Percentiles rank a stretch among this genome's conserved stretches.
phyloP scores from a whole-genome alignment of 2,888 invertebrate genomes.

The Nesidiocoris tenuis region DNA sequence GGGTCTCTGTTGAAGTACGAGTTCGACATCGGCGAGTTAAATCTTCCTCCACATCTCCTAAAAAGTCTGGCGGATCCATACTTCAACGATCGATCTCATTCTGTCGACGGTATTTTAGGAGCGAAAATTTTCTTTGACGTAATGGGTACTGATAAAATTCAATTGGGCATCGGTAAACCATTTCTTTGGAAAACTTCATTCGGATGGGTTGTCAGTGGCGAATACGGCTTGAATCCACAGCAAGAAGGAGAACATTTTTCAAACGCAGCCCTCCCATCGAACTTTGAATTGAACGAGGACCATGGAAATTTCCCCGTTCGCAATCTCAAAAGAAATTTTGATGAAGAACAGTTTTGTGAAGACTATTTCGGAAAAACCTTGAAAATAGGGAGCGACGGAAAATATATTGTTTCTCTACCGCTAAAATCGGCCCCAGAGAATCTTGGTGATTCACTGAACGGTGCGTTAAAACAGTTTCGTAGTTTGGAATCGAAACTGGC shows the following conservation, averaged over 20 bases:
- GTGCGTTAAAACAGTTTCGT: constrained; percentile 34
- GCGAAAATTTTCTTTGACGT: background rate
- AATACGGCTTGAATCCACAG: background rate
- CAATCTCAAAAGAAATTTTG: background rate
- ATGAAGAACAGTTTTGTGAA: background rate
- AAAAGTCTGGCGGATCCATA: background rate
- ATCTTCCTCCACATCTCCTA: background rate
- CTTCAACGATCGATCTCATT: background rate
- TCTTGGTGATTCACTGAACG: constrained; percentile 31
- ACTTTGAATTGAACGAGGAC: background rate
- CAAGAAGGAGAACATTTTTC: too few species aligned
- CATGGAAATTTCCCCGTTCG: background rate
- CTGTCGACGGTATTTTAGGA: constrained; percentile 2
- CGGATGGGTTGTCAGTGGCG: constrained; percentile 4
- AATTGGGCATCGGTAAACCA: background rate
- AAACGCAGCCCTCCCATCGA: background rate
- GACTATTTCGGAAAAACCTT: background rate
- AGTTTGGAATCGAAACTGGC: constrained; percentile 26
- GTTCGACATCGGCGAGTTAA: background rate
- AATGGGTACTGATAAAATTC: background rate
- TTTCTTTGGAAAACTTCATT: background rate
- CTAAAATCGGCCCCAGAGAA: constrained; percentile 18
- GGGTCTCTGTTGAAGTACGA: background rate
- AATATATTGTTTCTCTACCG: constrained; percentile 25
- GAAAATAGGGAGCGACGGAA: background rate